phyloP scores from a whole-genome alignment of 64 coral and sea anemone species.

The Actinia equina region DNA sequence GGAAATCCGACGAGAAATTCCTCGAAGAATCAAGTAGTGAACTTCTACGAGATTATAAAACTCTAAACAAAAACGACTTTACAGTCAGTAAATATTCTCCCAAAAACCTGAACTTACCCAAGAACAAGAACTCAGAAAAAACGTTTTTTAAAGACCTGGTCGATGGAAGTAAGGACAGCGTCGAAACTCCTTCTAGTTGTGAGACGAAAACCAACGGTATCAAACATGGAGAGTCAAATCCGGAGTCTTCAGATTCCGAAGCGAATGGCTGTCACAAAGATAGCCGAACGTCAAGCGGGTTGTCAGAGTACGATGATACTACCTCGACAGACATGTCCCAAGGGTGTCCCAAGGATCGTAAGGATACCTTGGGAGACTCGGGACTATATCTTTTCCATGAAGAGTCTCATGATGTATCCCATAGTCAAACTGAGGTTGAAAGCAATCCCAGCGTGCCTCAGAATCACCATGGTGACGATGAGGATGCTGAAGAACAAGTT shows the following conservation, averaged over 20 bases:
- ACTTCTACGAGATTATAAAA: not conserved
- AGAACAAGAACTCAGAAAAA: not conserved
- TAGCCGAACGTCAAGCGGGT: not conserved
- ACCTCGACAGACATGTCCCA: not conserved
- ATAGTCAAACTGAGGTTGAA: not conserved
- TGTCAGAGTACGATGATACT: not conserved
- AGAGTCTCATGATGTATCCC: not conserved
- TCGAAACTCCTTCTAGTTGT: not conserved
- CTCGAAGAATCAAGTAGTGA: not conserved
- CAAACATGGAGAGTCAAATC: not conserved
- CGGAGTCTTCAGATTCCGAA: not conserved
- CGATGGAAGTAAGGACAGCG: not conserved
- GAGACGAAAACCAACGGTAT: not conserved
- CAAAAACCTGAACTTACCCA: not conserved
- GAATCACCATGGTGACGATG: not conserved
- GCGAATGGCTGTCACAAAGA: not conserved
- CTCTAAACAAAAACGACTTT: not conserved
- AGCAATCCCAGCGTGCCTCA: not conserved
- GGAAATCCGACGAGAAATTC: not conserved
- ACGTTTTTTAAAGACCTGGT: conserved; percentile 9
- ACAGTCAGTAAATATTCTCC: not conserved
- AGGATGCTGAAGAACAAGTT: too few species aligned
- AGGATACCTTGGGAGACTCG: not conserved
- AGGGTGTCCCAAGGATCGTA: conserved; percentile 4
- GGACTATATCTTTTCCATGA: not conserved